Evolutionary conservation across 1,140 invertebrate genomes (phyloP).

Genomic region (Wiebesia pumilae): DNA sequence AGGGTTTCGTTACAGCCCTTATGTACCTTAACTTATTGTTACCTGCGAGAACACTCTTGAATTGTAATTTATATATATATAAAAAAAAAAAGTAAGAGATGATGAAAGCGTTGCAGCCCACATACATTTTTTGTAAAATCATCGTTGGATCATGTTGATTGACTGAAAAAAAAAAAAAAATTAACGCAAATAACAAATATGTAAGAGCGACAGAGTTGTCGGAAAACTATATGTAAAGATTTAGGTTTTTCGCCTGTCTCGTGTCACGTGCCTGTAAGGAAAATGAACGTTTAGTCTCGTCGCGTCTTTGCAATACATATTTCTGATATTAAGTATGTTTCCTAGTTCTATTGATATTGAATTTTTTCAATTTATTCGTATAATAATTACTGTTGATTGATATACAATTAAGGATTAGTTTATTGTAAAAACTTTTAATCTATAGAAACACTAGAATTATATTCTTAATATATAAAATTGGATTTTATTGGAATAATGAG

Average conservation of each 20-base stretch:
- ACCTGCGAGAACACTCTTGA: constrained; percentile 47
- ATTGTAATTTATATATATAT: constrained; percentile 50
- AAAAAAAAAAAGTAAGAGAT: constrained; percentile 21
- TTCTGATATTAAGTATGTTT: background rate
- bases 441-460: background rate
- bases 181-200: constrained; percentile 30
- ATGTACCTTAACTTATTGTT: constrained; percentile 51
- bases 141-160: constrained; percentile 19
- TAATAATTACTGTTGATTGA: background rate
- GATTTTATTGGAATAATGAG: background rate
- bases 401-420: background rate
- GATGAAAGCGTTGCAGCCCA: constrained; percentile 38
- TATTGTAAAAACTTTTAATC: background rate
- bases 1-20: constrained; percentile 48
- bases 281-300: constrained; percentile 27
- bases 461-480: background rate
- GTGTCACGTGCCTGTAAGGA: constrained; percentile 31
- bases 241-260: constrained; percentile 30
- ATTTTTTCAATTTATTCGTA: constrained; percentile 4
- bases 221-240: constrained; percentile 46
- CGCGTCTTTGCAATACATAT: background rate
- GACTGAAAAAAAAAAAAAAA: constrained; percentile 29
- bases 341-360: background rate
- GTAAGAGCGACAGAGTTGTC: constrained; percentile 47
- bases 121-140: constrained; percentile 45